Evolutionary conservation across 1,140 invertebrate species (phyloP).

Genomic region (Drosophila bifasciata): DNA sequence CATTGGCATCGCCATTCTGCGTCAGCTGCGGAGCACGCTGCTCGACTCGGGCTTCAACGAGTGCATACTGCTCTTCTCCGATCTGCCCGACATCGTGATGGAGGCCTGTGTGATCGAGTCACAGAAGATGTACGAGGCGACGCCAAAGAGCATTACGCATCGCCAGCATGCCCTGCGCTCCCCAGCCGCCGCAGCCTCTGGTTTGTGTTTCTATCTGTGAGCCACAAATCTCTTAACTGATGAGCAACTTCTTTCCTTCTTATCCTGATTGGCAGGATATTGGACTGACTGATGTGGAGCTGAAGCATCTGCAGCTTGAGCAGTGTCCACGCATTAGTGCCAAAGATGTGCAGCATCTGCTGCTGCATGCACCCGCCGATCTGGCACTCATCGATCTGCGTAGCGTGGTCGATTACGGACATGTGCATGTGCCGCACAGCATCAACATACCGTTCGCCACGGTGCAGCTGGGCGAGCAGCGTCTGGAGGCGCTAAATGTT

Average conservation of each 20-base stretch:
- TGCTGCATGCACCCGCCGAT: constrained; percentile 87
- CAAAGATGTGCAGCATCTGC: constrained; percentile 91
- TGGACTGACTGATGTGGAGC: constrained; percentile 86
- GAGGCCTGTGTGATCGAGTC: constrained; percentile 96
- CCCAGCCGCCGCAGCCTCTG: constrained; percentile 43
- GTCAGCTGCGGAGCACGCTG: constrained; percentile 93
- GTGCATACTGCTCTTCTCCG: constrained; percentile 98
- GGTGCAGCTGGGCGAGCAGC: constrained; percentile 88
- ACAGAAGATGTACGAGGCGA: constrained; percentile 92
- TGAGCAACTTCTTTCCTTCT: too few species aligned
- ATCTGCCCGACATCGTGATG: constrained; percentile 98
- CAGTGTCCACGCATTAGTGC: constrained; percentile 93
- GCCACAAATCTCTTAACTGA: too few species aligned
- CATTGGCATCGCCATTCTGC: constrained; percentile 96
- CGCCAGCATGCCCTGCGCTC: constrained; percentile 85
- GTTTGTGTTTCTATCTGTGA: constrained; percentile 17
- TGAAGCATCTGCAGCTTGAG: constrained; percentile 89
- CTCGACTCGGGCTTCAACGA: constrained; percentile 97
- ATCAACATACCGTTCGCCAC: constrained; percentile 94
- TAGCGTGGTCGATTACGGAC: constrained; percentile 89
- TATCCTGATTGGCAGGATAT: constrained; percentile 86
- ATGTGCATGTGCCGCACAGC: constrained; percentile 90
- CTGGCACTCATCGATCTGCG: constrained; percentile 92
- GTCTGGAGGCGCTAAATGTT: constrained; percentile 87
- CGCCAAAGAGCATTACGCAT: constrained; percentile 94